Base-by-base conservation (phyloP, 2,888 invertebrate genomes). In the Drosophila merina region DNA sequence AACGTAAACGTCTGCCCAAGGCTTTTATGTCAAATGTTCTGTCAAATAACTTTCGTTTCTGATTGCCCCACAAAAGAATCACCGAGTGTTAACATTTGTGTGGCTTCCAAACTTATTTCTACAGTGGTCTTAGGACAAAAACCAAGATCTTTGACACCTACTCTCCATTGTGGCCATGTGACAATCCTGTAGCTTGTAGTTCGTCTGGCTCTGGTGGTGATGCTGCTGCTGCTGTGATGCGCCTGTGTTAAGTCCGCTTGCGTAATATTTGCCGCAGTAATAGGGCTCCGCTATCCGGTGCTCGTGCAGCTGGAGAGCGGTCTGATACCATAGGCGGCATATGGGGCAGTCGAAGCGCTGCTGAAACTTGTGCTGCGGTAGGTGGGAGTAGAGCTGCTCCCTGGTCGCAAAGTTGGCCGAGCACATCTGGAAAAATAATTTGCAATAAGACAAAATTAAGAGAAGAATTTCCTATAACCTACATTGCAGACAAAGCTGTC, bases 281-380 rank as follows among this genome's bases (percentile, higher is more conserved):
- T 89, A 89, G n/a, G 90, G 90, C 6, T 89, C 88, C 14, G 82
- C 81, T 52, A 88, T 20, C 5, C 90, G 89, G 75, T 90, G 89
- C 54, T 89, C 85, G 57, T 90, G 89, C 57, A 90, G 56, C 57
- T 90, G 89, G n/a, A 72, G 36, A 6, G 88, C 78, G n/a, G 85
- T 86, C 57, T 88, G 88, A 56, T 90, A 90, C 86, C 90, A 90
- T 57, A 88, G 63, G 2, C 89, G 90, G 52, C 89, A 90, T 31
- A 90, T 76, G 38, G 89, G 86, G 20, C 89, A 90, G 76, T 90
- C 89, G 62, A 70, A 90, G 36, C 90, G 90, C 58, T 77, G 82
- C 56, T 90, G 90, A 47, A 88, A 88, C 50, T 88, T 86, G 66
- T 90, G 89, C 14, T 87, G 88, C 9, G 88, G 82, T 71, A 90